Percentiles rank a stretch among this genome's conserved stretches.
These are phyloP conservation scores for Archegozetes longisetosus DNA, from an alignment of 1,140 invertebrate species.

Conservation along the genomic window DNA sequence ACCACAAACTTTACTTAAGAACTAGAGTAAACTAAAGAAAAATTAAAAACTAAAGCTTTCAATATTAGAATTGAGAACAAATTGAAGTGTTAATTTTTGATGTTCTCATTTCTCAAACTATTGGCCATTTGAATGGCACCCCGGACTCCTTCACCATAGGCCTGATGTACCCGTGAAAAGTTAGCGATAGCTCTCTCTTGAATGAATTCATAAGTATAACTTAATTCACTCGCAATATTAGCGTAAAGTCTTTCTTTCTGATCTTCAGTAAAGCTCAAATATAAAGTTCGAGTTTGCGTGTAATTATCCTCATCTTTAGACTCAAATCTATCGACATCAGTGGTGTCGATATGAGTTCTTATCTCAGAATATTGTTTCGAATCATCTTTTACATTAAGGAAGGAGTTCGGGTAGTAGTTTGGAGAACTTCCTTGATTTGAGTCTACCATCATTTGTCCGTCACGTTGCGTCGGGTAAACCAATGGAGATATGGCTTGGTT, in stretches of 20 bases:
- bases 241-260: slow-evolving; percentile 50
- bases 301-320: slow-evolving; percentile 77
- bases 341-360: background rate
- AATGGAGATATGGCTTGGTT: slow-evolving; percentile 35
- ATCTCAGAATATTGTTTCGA: slow-evolving; percentile 13
- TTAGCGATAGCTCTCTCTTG: slow-evolving; percentile 39
- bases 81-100: no score
- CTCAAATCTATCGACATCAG: slow-evolving; percentile 45
- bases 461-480: slow-evolving; percentile 46
- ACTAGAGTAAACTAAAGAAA: no score
- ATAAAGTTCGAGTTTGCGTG: slow-evolving; percentile 62
- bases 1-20: no score
- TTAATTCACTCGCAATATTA: slow-evolving; percentile 63
- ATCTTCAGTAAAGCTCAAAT: slow-evolving; percentile 47
- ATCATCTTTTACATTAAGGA: slow-evolving; percentile 30
- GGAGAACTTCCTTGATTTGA: slow-evolving; percentile 47
- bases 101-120: no score
- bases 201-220: slow-evolving; percentile 62
- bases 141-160: slow-evolving; percentile 29
- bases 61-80: no score
- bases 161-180: slow-evolving; percentile 31
- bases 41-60: no score
- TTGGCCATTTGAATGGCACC: slow-evolving; percentile 16
- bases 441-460: slow-evolving; percentile 45
- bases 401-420: slow-evolving; percentile 93